Conservation (phyloP, 2,888 invertebrate genomes). For the Agrotis ipsilon region DNA sequence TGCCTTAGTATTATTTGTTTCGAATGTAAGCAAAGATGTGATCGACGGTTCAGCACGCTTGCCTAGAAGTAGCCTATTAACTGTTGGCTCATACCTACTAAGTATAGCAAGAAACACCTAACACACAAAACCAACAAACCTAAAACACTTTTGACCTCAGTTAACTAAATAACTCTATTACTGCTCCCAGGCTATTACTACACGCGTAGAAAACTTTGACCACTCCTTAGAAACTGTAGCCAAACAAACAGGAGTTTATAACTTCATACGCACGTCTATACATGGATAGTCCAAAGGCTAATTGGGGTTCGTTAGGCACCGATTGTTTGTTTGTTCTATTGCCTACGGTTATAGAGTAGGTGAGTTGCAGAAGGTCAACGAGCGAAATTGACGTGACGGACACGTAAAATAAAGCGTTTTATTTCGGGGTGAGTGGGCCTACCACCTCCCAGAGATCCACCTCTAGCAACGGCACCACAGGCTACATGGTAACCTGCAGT, state of each 20-base stretch:
- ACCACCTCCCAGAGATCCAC: too few relatives aligned
- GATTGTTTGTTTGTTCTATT: conserved; percentile 76
- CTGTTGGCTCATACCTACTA: too few relatives aligned
- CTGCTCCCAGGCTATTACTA: conserved; percentile 13
- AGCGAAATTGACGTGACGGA: neutral
- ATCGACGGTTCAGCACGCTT: too few relatives aligned
- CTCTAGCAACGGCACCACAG: too few relatives aligned
- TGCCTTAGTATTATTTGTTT: too few relatives aligned
- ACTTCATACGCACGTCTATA: conserved; percentile 54
- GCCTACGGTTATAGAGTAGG: neutral
- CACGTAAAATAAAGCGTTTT: too few relatives aligned
- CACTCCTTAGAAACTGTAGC: conserved; percentile 32
- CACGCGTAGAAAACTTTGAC: conserved; percentile 28
- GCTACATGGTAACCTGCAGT: too few relatives aligned
- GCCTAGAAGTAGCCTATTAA: too few relatives aligned
- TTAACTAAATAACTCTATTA: conserved; percentile 39
- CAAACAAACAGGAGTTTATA: conserved; percentile 57
- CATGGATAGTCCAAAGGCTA: conserved; percentile 69
- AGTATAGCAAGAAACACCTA: too few relatives aligned
- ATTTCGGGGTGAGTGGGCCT: too few relatives aligned
- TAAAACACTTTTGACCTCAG: conserved; percentile 12
- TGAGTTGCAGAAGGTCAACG: neutral
- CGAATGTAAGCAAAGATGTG: too few relatives aligned
- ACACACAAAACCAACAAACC: conserved; percentile 5
- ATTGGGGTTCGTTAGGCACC: conserved; percentile 84